Evolutionary conservation across 2,888 invertebrate genomes (phyloP).

Genomic region (Scaptomyza cyrtandrae): DNA sequence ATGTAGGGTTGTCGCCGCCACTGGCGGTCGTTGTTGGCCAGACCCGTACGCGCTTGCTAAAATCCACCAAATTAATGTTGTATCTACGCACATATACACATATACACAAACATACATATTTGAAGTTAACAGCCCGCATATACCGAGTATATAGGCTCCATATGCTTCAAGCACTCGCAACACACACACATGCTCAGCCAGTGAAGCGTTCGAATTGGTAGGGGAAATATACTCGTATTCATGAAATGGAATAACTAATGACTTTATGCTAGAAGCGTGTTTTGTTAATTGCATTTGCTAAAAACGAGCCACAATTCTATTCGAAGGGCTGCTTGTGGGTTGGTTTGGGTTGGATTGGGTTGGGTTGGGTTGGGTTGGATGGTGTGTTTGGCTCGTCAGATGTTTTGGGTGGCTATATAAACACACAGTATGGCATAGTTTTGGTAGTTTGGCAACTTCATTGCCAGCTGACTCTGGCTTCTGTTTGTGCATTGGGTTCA

Average conservation of each 20-base stretch:
- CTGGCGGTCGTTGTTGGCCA: conserved; percentile 54
- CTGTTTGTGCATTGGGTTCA: conserved; percentile 26
- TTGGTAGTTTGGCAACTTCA: conserved; percentile 24
- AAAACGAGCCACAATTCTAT: conserved; percentile 68
- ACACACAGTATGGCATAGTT: background rate
- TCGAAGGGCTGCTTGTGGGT: conserved; percentile 13
- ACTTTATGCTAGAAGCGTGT: conserved; percentile 80
- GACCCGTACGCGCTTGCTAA: conserved; percentile 33
- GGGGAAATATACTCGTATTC: conserved; percentile 62
- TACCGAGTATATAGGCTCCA: conserved; percentile 39
- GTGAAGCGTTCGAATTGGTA: conserved; percentile 71
- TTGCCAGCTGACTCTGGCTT: conserved; percentile 12
- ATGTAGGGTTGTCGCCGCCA: conserved; percentile 45
- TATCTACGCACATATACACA: conserved; percentile 26
- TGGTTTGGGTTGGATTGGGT: background rate
- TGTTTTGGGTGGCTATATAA: conserved; percentile 3
- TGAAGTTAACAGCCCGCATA: conserved; percentile 44
- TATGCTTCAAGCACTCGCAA: conserved; percentile 57
- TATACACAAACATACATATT: conserved; percentile 6
- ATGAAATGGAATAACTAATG: conserved; percentile 78
- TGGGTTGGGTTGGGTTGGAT: background rate
- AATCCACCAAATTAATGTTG: conserved; percentile 74
- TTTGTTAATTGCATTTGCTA: conserved; percentile 78
- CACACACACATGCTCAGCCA: conserved; percentile 38
- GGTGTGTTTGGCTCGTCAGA: background rate